phyloP scores from a whole-genome alignment of 2,113 vertebrate genomes.

The Eulacestoma nigropectus region DNA sequence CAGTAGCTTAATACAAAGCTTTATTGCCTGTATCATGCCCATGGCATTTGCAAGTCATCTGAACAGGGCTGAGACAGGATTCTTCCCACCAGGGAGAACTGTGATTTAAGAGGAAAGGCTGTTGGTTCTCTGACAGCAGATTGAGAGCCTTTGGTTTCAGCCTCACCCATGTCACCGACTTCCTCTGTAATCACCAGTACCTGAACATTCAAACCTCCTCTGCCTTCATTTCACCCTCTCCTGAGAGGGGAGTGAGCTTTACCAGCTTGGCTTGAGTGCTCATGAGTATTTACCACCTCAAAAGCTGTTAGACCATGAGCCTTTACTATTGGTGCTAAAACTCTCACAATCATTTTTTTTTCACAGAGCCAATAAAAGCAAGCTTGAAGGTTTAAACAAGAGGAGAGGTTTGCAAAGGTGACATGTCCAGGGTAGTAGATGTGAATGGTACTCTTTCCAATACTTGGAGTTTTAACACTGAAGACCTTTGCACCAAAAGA shows the following conservation, averaged over 20 bases:
- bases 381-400: not conserved
- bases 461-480: not conserved
- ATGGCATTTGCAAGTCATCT: slow-evolving; percentile 17
- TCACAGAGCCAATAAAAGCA: not conserved
- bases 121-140: not conserved
- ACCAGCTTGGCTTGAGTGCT: not conserved
- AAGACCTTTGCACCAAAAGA: not conserved
- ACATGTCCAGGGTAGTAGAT: accelerated
- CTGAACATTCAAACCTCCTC: not conserved
- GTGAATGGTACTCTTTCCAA: not conserved
- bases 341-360: not conserved
- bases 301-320: not conserved
- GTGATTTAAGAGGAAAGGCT: not conserved
- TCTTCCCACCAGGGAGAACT: not conserved
- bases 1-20: slow-evolving; percentile 38
- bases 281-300: not conserved
- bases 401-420: not conserved
- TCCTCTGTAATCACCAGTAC: not conserved
- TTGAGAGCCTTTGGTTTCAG: not conserved
- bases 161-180: not conserved
- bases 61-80: not conserved
- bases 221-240: not conserved
- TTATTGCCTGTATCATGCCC: slow-evolving; percentile 48
- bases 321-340: not conserved
- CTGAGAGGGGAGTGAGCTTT: not conserved